These are phyloP conservation scores for Mycteria americana DNA, from an alignment of 2,797 vertebrate genomes.

Conservation along the genomic window DNA sequence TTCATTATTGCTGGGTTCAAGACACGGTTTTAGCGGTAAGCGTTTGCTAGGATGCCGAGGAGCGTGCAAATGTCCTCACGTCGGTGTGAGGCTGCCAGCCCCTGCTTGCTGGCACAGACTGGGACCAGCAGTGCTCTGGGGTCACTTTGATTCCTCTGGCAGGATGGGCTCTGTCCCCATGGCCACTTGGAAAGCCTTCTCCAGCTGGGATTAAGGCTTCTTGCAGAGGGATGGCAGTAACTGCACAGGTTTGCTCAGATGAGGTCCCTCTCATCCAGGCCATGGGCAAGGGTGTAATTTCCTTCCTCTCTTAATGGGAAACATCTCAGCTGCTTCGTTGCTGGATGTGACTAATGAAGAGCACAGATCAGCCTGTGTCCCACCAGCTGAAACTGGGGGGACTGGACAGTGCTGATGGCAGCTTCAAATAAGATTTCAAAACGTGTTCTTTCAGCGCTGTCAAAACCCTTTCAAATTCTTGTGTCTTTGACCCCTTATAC, in stretches of 20 bases:
- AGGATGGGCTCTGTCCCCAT: accelerated
- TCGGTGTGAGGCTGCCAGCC: background rate
- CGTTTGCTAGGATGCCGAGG: background rate
- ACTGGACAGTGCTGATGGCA: background rate
- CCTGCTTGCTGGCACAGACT: background rate
- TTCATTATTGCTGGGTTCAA: background rate
- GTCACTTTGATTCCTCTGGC: too few species aligned
- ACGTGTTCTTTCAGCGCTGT: background rate
- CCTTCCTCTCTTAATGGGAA: background rate
- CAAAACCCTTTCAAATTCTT: background rate
- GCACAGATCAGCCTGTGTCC: background rate
- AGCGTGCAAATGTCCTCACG: accelerated
- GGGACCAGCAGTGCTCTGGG: background rate
- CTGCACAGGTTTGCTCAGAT: background rate
- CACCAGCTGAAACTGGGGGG: background rate
- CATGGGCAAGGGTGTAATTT: too few species aligned
- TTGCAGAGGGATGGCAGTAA: background rate
- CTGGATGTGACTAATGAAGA: background rate
- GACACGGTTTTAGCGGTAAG: background rate
- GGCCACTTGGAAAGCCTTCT: background rate
- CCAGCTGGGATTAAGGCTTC: background rate
- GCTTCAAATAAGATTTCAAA: background rate
- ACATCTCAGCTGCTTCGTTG: accelerated
- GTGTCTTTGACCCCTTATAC: accelerated
- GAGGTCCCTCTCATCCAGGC: background rate